Evolutionary conservation across 1,140 invertebrate species (phyloP).

Genomic region (Dryas iulia): DNA sequence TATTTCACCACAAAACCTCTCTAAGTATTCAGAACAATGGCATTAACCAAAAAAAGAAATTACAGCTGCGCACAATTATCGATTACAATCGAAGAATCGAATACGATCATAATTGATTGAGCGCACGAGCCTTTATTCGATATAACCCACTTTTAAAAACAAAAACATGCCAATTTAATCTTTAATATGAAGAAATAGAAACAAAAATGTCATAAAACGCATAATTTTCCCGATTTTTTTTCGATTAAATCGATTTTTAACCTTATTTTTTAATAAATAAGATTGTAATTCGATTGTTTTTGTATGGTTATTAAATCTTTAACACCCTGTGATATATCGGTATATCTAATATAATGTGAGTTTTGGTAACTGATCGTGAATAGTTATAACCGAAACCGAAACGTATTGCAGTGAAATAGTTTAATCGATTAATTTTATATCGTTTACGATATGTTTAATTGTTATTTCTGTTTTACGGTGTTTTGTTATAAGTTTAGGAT

Average conservation of each 20-base stretch:
- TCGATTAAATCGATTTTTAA: neutral
- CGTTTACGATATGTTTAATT: neutral
- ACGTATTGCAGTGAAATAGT: neutral
- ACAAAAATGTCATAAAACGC: neutral
- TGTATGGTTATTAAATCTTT: neutral
- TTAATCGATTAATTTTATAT: neutral
- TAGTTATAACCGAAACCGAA: neutral
- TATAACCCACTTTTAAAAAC: constrained; percentile 24
- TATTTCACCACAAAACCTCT: neutral
- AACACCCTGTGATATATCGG: neutral
- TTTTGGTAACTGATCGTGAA: neutral
- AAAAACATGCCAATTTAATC: neutral
- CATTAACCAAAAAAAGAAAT: constrained; percentile 48
- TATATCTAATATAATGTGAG: neutral
- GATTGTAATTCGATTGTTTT: neutral
- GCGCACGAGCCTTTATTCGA: constrained; percentile 54
- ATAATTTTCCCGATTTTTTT: no score
- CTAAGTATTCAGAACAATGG: neutral
- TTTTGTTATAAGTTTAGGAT: neutral
- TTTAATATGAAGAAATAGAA: neutral
- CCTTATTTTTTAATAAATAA: neutral
- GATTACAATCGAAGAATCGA: constrained; percentile 65
- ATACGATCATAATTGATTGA: constrained; percentile 63
- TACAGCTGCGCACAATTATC: constrained; percentile 63
- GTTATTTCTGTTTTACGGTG: neutral